These are phyloP conservation scores for Oligia latruncula DNA, from an alignment of 2,888 invertebrate species.

Conservation along the genomic window DNA sequence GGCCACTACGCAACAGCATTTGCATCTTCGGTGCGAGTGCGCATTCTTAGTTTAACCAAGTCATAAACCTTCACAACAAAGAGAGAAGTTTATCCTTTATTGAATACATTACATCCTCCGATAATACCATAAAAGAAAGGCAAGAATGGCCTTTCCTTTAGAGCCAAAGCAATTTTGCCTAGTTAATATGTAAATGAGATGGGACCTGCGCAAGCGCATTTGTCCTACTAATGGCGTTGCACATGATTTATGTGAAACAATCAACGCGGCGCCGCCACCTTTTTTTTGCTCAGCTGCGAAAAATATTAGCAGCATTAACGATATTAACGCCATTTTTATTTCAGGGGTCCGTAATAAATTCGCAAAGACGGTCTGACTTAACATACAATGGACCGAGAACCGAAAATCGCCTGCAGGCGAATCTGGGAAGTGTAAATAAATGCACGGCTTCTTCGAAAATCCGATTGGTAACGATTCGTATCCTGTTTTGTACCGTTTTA, in stretches of 20 bases:
- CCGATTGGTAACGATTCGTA: constrained; percentile 51
- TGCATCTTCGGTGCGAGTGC: neutral
- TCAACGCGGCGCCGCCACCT: constrained; percentile 63
- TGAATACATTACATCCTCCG: constrained; percentile 43
- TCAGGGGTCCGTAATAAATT: constrained; percentile 60
- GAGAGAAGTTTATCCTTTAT: constrained; percentile 29
- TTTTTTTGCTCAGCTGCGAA: constrained; percentile 62
- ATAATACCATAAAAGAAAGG: constrained; percentile 51
- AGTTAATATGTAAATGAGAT: constrained; percentile 71
- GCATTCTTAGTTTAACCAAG: constrained; percentile 16
- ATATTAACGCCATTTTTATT: constrained; percentile 62
- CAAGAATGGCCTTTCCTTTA: constrained; percentile 47
- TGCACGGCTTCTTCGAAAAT: constrained; percentile 60
- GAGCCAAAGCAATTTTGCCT: constrained; percentile 61
- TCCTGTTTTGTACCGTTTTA: constrained; percentile 58
- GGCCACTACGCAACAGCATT: neutral
- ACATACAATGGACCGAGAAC: constrained; percentile 63
- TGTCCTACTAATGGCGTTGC: constrained; percentile 72
- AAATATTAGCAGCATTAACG: constrained; percentile 61
- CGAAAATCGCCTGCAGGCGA: constrained; percentile 52
- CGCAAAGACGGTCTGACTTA: constrained; percentile 44
- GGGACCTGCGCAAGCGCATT: constrained; percentile 69
- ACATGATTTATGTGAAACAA: constrained; percentile 73
- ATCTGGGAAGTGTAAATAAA: constrained; percentile 55
- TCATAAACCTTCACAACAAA: constrained; percentile 28